Evolutionary conservation across 2,113 vertebrate genomes (phyloP).

Genomic region (Triplophysa tibetana): DNA sequence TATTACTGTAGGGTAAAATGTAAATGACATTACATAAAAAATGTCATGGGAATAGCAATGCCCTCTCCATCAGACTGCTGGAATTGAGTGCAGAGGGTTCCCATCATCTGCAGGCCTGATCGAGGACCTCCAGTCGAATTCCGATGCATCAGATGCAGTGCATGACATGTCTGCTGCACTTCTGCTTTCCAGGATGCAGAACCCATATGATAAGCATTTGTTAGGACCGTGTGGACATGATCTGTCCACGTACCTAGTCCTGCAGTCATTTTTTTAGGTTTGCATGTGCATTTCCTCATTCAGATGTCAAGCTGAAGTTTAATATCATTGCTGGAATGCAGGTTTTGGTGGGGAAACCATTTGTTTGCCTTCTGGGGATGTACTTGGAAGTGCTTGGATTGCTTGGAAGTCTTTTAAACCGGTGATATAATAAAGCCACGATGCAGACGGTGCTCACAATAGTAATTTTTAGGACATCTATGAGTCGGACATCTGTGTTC

Average conservation of each 20-base stretch:
- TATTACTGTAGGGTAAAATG: not conserved
- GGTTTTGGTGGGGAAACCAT: not conserved
- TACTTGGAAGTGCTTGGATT: no score
- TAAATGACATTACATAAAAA: slow-evolving; percentile 61
- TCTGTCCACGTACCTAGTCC: not conserved
- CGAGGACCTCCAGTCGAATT: slow-evolving; percentile 48
- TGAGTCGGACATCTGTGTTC: slow-evolving; percentile 44
- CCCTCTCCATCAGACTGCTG: slow-evolving; percentile 51
- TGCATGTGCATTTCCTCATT: not conserved
- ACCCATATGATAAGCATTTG: not conserved
- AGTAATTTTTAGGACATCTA: slow-evolving; percentile 25
- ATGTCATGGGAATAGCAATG: slow-evolving; percentile 47
- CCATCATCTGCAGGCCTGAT: slow-evolving; percentile 43
- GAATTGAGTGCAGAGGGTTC: slow-evolving; percentile 50
- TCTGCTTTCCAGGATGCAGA: not conserved
- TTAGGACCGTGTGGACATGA: not conserved
- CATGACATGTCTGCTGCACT: slow-evolving; percentile 9
- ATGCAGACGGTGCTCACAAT: not conserved
- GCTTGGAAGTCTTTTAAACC: not conserved
- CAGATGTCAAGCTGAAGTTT: not conserved
- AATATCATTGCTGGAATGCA: no score
- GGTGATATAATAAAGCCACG: not conserved
- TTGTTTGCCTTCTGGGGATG: not conserved
- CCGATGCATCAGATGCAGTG: slow-evolving; percentile 41
- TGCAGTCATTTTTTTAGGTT: no score